Evolutionary conservation across 35 echinoderm and acorn worm species (phyloP), one percentile per base, ranked within the genome.

Genomic region (Lytechinus pictus): DNA sequence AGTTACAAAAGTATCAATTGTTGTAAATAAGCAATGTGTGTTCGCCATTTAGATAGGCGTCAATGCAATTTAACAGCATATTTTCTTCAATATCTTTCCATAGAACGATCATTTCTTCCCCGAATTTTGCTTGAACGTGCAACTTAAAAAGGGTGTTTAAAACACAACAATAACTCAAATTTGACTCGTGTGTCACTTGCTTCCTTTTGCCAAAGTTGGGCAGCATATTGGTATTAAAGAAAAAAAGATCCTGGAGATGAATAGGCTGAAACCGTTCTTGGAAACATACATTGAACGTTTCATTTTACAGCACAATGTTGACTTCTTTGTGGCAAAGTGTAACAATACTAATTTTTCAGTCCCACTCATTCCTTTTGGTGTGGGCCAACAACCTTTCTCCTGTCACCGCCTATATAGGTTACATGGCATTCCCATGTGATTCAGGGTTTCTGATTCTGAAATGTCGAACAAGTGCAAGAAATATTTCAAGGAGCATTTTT

Each of bases 401-500:
- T 79, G 66, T 79, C 66, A 79, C 66, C 66, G 19, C 21, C 3
- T n/a, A 79, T 79, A 24, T 79, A 79, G 66, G 66, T 79, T 79
- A 79, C 66, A 79, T n/a, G 66, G 4, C 8, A 3, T 79, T 79
- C 66, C 66, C 66, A 79, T 79, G 66, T 79, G 66, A 79, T 79
- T 79, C 66, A 79, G 66, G 66, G 16, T 24, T 79, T 24, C 21
- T 79, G 66, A 79, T 79, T 24, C 21, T 79, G 66, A 79, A 24
- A 79, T 79, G 66, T 79, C 16, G 66, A 79, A 79, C 66, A 79
- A 79, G 66, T 79, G 66, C 66, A 79, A 19, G 66, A 6, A 79
- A 79, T 79, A n/a, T 79, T 79, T 79, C 66, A 79, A n/a, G 66
- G 66, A 79, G 66, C n/a, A 24, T 79, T 79, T 79, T 79, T 60